Percentiles rank a stretch among this genome's conserved stretches.
phyloP scores from a whole-genome alignment of 2,797 vertebrate genomes.

The Neosilurus mollespiculum region DNA sequence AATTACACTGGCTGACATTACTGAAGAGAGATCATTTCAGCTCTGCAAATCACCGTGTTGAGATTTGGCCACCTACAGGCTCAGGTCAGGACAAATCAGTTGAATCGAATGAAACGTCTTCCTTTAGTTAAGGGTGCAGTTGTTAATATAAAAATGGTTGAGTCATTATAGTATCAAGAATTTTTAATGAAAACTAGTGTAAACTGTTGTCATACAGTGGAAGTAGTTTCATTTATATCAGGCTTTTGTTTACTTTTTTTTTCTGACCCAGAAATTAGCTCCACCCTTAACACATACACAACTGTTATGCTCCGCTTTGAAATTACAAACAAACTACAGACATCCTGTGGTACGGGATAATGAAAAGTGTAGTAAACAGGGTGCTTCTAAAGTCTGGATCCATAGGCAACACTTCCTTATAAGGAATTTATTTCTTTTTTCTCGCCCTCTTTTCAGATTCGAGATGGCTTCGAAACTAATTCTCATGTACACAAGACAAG shows the following conservation, averaged over 20 bases:
- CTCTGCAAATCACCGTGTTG: not conserved
- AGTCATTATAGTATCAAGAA: not conserved
- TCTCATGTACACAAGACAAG: too few species aligned
- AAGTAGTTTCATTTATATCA: not conserved
- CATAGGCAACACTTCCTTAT: too few species aligned
- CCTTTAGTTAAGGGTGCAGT: not conserved
- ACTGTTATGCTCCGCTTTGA: not conserved
- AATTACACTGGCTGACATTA: conserved; percentile 63
- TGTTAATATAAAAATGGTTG: not conserved
- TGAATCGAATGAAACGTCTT: not conserved
- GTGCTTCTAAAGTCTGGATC: too few species aligned
- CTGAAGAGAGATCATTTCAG: conserved; percentile 32
- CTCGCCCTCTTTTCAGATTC: too few species aligned
- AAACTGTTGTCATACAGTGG: not conserved
- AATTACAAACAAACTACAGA: not conserved
- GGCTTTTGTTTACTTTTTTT: not conserved
- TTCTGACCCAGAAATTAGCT: not conserved
- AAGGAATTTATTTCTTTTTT: too few species aligned
- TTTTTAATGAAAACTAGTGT: not conserved
- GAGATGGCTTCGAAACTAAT: too few species aligned
- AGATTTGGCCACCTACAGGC: not conserved
- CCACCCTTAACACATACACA: not conserved
- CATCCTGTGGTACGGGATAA: too few species aligned
- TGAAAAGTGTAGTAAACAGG: too few species aligned
- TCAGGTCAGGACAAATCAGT: not conserved